These are phyloP conservation scores for Eupristina koningsbergeri DNA, from an alignment of 1,140 invertebrate species.

Conservation along the genomic window DNA sequence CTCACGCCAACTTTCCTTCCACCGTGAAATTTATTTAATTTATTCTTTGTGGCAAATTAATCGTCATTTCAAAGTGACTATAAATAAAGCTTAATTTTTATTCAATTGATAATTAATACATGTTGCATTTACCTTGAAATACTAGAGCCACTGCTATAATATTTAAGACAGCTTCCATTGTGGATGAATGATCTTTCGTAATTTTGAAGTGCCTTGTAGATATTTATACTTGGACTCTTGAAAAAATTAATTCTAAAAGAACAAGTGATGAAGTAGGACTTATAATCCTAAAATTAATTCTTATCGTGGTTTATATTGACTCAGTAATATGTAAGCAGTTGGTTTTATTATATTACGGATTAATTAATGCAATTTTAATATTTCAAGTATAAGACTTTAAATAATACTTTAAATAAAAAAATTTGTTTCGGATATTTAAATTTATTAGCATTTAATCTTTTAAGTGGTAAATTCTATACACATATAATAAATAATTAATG, in stretches of 20 bases:
- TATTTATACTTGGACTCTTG: not conserved
- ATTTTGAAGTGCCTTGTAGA: not conserved
- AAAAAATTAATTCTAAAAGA: not conserved
- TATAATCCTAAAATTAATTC: not conserved
- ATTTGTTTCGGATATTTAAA: too few species aligned
- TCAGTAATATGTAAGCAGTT: slow-evolving; percentile 15
- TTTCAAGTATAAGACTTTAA: not conserved
- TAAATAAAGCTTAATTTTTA: too few species aligned
- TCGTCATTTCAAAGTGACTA: not conserved
- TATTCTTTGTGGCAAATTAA: too few species aligned
- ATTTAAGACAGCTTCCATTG: not conserved
- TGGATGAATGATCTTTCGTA: not conserved
- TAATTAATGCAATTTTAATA: not conserved
- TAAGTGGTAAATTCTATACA: too few species aligned
- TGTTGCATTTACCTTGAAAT: not conserved
- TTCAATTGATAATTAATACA: not conserved
- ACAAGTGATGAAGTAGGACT: not conserved
- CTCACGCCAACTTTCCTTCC: too few species aligned
- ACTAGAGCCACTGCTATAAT: not conserved
- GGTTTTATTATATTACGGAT: not conserved
- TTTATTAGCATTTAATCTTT: too few species aligned
- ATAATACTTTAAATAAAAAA: not conserved
- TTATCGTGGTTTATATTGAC: not conserved
- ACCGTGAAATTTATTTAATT: too few species aligned
- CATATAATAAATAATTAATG: too few species aligned